These are phyloP conservation scores for Amphibalanus amphitrite DNA, from an alignment of 1,140 invertebrate genomes.

Conservation along the genomic window DNA sequence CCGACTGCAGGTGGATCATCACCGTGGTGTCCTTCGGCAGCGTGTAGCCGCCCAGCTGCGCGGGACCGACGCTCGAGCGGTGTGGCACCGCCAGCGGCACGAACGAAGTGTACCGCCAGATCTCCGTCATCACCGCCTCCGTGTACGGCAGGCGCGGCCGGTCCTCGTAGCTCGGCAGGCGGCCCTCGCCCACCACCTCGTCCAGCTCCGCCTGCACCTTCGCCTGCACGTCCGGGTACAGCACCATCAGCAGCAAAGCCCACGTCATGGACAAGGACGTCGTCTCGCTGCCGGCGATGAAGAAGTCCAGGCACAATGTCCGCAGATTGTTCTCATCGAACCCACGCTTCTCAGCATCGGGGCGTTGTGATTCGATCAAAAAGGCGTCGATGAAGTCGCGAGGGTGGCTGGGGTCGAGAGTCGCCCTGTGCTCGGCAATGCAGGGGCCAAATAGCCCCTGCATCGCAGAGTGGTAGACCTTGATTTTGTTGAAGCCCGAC, in stretches of 20 bases:
- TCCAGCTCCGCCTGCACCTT: slow-evolving; percentile 24
- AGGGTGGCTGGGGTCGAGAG: slow-evolving; percentile 27
- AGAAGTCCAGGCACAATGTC: slow-evolving; percentile 18
- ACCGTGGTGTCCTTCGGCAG: not conserved
- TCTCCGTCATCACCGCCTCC: slow-evolving; percentile 19
- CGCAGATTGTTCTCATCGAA: slow-evolving; percentile 14
- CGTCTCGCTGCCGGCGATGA: slow-evolving; percentile 24
- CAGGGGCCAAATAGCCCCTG: not conserved
- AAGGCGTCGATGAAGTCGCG: slow-evolving; percentile 75
- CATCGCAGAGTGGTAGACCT: not conserved
- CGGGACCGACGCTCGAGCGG: not conserved
- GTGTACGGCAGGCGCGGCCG: slow-evolving; percentile 20
- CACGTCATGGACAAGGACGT: slow-evolving; percentile 24
- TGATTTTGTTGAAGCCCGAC: not conserved
- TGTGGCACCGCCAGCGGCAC: slow-evolving; percentile 14
- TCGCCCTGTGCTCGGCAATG: not conserved
- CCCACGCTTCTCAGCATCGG: slow-evolving; percentile 7
- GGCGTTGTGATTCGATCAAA: slow-evolving; percentile 31
- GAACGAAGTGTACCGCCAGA: slow-evolving; percentile 18
- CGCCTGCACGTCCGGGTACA: slow-evolving; percentile 23
- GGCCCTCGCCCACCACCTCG: slow-evolving; percentile 19
- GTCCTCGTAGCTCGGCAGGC: slow-evolving; percentile 17
- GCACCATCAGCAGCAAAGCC: slow-evolving; percentile 22
- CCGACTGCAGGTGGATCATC: not conserved
- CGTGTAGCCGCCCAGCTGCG: not conserved